Conservation (phyloP, 2,888 invertebrate genomes). For the Spatulosminthurus flaviceps region DNA sequence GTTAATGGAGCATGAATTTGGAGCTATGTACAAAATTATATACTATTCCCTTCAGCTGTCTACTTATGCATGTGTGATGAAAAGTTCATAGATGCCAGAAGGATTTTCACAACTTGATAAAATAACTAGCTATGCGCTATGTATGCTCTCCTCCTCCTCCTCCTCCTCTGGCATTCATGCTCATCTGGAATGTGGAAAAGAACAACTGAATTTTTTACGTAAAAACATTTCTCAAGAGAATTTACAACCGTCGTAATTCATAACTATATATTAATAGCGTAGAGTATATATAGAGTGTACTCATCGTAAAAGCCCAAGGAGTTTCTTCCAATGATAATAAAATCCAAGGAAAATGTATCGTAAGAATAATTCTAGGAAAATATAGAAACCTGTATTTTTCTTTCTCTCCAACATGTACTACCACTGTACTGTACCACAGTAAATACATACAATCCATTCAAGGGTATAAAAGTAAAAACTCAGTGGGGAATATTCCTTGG, state of each 20-base stretch:
- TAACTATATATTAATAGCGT: conserved; percentile 1
- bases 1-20: conserved; percentile 21
- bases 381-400: neutral
- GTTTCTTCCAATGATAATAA: neutral
- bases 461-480: neutral
- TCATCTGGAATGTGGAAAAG: neutral
- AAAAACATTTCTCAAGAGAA: neutral
- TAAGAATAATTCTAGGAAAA: neutral
- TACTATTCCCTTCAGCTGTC: neutral
- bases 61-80: conserved; percentile 8
- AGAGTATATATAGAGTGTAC: too few species aligned
- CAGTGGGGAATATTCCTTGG: neutral
- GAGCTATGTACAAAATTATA: neutral
- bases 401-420: too few species aligned
- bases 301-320: neutral
- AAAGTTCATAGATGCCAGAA: neutral
- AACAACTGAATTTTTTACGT: conserved; percentile 1
- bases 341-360: neutral
- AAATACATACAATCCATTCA: neutral
- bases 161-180: neutral
- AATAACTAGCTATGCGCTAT: too few species aligned
- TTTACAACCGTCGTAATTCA: conserved; percentile 15
- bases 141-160: neutral
- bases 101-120: neutral
- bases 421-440: too few species aligned